Evolutionary conservation across 2,888 invertebrate species (phyloP), one percentile per base, ranked within the genome.

Genomic region (Drosophila meridionalis): DNA sequence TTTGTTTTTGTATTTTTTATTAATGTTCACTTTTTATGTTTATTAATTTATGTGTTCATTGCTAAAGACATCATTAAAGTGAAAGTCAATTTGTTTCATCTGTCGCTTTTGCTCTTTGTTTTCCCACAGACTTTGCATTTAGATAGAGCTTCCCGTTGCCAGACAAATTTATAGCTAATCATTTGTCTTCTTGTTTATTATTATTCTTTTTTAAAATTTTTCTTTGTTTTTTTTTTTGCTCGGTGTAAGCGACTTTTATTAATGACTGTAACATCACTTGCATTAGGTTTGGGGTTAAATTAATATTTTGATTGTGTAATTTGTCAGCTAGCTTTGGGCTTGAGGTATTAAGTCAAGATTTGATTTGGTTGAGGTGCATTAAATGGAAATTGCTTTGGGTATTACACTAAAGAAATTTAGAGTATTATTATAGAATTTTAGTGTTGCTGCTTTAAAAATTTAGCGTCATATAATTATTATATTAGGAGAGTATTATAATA

Each of bases 21-120:
- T 67, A 63, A 47, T 58, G 58, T 4, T 59, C 6, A 28, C 2
- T 20, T 60, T 48, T 30, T 40, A 71, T 71, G 69, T 72, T 75
- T 85, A 82, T 82, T 85, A 83, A 86, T 87, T 82, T 87, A 77
- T 76, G 73, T 73, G 73, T 68, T 79, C 69, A 82, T 80, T 68
- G 78, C 83, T 69, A 79, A 86, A 83, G 85, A 83, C 80, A 69
- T 73, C 70, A 87, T 85, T 83, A 85, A 85, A 82, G 86, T 85
- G 86, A 86, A 86, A 86, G 86, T 87, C 85, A 70, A 84, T 86
- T 86, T 87, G 68, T 73, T 79, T 67, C 45, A 48, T 69, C 59
- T 60, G 56, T 63, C 65, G 40, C 50, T 58, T 40, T 66, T 45
- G 59, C 69, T 79, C 52, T 48, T 66, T 80, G 47, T 48, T 56